These are phyloP conservation scores for Euproctis similis DNA, from an alignment of 2,888 invertebrate species.

Conservation along the genomic window DNA sequence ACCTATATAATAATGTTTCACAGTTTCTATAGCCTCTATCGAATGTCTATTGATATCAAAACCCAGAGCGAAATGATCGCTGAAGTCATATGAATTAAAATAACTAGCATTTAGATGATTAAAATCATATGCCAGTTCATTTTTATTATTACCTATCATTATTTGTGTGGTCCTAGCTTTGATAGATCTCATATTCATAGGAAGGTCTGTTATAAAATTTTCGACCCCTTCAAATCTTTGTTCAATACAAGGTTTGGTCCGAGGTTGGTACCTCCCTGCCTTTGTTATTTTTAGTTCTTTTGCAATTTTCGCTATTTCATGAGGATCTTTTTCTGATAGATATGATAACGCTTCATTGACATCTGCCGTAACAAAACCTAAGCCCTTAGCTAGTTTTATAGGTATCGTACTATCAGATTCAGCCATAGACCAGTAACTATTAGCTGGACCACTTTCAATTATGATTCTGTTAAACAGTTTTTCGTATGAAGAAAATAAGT, in stretches of 20 bases:
- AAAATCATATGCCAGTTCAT: conserved; percentile 6
- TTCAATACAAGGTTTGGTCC: conserved; percentile 9
- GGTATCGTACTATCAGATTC: no score
- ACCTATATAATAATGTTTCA: conserved; percentile 9
- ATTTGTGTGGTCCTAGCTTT: conserved; percentile 6
- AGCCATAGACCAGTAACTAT: no score
- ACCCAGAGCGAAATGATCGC: background rate
- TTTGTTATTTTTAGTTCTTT: no score
- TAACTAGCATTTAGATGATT: background rate
- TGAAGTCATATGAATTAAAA: background rate
- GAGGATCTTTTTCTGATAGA: no score
- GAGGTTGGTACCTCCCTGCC: background rate
- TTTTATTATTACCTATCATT: conserved; percentile 8
- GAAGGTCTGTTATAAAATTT: conserved; percentile 7
- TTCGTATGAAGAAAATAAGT: conserved; percentile 26
- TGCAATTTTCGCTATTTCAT: no score
- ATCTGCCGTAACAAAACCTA: no score
- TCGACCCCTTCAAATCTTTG: conserved; percentile 8
- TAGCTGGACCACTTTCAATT: no score
- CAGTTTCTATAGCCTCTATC: background rate
- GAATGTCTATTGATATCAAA: background rate
- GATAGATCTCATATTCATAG: conserved; percentile 3
- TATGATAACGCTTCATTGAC: no score
- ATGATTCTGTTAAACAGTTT: no score
- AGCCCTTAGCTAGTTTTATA: no score